Evolutionary conservation across 2,888 invertebrate species (phyloP).

Genomic region (Cephus rjabovi): DNA sequence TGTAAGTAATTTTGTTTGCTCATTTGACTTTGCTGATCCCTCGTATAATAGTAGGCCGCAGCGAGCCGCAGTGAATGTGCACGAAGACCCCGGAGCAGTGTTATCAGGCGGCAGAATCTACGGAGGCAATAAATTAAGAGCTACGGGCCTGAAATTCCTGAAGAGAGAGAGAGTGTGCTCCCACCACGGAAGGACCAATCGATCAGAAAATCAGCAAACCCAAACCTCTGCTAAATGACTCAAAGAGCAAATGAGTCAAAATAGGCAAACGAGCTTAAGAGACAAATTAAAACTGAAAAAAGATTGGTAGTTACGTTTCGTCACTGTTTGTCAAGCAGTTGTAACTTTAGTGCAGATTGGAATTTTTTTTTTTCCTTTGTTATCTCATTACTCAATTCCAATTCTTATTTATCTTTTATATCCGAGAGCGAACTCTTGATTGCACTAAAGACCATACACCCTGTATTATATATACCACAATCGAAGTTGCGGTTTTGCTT

Average conservation of each 20-base stretch:
- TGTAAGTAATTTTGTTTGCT: conserved; percentile 74
- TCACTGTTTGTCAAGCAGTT: neutral
- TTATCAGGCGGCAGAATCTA: neutral
- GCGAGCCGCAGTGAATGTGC: neutral
- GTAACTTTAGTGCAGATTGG: neutral
- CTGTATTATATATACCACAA: neutral
- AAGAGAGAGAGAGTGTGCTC: no score
- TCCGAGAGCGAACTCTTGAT: neutral
- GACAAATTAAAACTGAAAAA: neutral
- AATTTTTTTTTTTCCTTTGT: neutral
- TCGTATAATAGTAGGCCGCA: neutral
- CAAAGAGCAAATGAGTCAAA: neutral
- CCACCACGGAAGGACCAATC: neutral
- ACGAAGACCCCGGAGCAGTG: neutral
- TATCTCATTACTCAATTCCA: neutral
- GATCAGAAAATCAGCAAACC: neutral
- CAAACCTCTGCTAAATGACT: neutral
- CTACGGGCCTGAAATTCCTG: neutral
- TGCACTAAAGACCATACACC: neutral
- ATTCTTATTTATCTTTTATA: neutral
- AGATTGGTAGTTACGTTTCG: neutral
- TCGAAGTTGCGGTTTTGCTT: neutral
- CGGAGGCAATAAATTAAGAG: neutral
- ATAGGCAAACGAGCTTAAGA: neutral
- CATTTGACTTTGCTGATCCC: neutral